Base-by-base conservation (phyloP, 2,888 invertebrate species). In the Brenthis hecate region DNA sequence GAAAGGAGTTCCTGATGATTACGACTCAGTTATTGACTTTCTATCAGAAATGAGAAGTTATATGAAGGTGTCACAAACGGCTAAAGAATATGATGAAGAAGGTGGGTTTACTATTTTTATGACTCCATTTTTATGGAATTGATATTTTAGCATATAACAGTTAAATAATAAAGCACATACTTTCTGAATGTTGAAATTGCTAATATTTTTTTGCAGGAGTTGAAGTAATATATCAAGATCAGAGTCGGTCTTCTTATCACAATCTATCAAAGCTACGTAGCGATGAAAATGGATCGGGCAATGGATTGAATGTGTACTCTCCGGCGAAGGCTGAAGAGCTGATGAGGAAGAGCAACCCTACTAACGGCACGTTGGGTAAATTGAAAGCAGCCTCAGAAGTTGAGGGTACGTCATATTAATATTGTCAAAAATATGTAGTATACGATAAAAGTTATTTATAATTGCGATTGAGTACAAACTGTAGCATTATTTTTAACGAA, bases 1-100 rank as follows among this genome's bases (percentile, higher is more conserved):
- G n/a, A 95, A 96, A 73, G 98, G 98, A 0, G 96, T 97, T 0
- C 98, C 98, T 1, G 94, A 94, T 8, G 98, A 98, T 79, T 96
- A 96, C 64, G 95, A 96, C 64, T 96, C 97, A 0, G 93, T 98
- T 58, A 96, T 98, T 60, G 97, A 97, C 65, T 97, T 98, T 89
- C 93, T 98, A 55, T 94, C 97, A 19, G 98, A 98, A 87, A 97
- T 97, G 72, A 94, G 98, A 81, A 91, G 86, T 64, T 92, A 88
- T 64, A 91, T 93, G 89, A 93, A 93, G 78, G 81, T 91, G 36
- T 85, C 93, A 71, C 93, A 93, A 80, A 86, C 88, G 50, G 92
- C 91, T 72, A 93, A 93, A 80, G 93, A 93, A 73, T 93, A 87
- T 78, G 93, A 93, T 73, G 93, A 93, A 76, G 93, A 93, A 78